Evolutionary conservation across 2,797 vertebrate genomes (phyloP).

Genomic region (Australoheros facetus): DNA sequence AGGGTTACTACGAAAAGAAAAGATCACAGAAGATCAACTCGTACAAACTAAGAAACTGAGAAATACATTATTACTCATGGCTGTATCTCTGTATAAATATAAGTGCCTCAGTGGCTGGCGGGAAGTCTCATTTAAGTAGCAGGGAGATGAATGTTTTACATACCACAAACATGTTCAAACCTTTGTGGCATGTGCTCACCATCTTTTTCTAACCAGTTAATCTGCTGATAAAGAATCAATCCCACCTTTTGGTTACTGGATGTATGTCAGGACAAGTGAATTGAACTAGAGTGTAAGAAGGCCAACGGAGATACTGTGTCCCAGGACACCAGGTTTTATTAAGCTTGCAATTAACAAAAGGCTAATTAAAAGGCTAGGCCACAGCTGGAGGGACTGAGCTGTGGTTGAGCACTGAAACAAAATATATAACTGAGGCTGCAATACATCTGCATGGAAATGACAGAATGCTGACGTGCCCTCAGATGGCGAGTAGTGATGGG

Average conservation of each 20-base stretch:
- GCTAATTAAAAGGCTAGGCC: conserved; percentile 76
- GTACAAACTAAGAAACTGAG: neutral
- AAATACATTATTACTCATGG: neutral
- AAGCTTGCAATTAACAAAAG: conserved; percentile 75
- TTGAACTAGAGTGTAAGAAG: conserved; percentile 9
- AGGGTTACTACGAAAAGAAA: neutral
- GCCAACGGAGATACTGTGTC: conserved; percentile 50
- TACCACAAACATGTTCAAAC: neutral
- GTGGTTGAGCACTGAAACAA: conserved; percentile 48
- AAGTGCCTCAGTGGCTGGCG: neutral
- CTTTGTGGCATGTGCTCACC: neutral
- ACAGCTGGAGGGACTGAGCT: conserved; percentile 69
- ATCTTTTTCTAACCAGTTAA: neutral
- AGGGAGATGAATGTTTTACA: neutral
- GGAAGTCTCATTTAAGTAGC: neutral
- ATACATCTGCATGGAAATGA: conserved; percentile 38
- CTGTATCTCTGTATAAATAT: neutral
- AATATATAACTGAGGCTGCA: conserved; percentile 43
- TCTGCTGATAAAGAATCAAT: neutral
- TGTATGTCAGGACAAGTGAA: conserved; percentile 45
- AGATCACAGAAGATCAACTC: neutral
- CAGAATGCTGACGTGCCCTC: conserved; percentile 31
- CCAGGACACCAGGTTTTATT: conserved; percentile 72
- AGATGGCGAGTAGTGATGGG: conserved; percentile 45
- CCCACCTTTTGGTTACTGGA: conserved; percentile 9